Conservation (phyloP, 2,113 vertebrate species). For the Setophaga petechia region DNA sequence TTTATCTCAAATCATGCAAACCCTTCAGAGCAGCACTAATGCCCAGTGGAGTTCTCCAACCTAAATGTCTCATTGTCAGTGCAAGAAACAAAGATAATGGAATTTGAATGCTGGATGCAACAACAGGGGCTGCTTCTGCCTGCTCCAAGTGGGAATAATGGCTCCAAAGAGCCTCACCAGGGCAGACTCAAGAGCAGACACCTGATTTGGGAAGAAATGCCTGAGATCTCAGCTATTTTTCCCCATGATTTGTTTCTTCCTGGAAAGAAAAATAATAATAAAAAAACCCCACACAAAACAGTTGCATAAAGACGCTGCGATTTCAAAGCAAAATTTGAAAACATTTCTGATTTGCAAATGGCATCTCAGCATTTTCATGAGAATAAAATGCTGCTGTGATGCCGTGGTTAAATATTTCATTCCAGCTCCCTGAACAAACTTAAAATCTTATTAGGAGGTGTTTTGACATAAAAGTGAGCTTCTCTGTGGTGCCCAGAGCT, state of each 20-base stretch:
- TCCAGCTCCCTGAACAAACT: conserved; percentile 39
- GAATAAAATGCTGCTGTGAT: conserved; percentile 36
- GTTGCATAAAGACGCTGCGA: neutral
- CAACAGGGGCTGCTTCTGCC: neutral
- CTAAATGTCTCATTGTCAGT: neutral
- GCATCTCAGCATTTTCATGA: conserved; percentile 39
- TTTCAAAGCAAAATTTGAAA: conserved; percentile 51
- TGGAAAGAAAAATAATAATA: neutral
- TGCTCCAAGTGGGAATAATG: neutral
- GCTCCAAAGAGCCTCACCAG: neutral
- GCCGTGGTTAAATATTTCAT: conserved; percentile 60
- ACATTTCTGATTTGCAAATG: conserved; percentile 29
- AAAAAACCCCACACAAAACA: neutral
- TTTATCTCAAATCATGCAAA: conserved; percentile 42
- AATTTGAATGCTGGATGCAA: conserved; percentile 30
- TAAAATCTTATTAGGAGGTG: conserved; percentile 21
- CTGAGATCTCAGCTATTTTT: neutral
- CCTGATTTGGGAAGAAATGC: neutral
- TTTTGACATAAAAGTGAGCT: conserved; percentile 28
- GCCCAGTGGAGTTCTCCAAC: conserved; percentile 53
- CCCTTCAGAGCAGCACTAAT: conserved; percentile 45
- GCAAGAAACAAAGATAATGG: conserved; percentile 40
- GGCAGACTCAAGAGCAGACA: neutral
- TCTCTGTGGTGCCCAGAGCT: neutral
- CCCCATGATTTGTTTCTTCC: neutral